Evolutionary conservation across 2,113 vertebrate species (phyloP).

Genomic region (Esox niger): DNA sequence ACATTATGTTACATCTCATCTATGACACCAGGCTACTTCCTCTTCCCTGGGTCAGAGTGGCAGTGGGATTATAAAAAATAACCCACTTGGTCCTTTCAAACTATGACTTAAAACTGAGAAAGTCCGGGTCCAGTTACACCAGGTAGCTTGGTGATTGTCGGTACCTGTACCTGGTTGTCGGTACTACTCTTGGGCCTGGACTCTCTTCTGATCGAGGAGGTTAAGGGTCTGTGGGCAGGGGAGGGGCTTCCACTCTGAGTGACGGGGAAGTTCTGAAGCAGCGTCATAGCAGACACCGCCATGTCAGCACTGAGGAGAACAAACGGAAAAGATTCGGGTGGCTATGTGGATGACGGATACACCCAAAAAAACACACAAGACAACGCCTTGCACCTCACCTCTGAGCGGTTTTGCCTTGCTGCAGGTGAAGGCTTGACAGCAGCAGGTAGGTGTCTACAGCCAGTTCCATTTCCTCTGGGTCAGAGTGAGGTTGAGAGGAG

Average conservation of each 20-base stretch:
- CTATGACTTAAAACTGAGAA: too few species aligned
- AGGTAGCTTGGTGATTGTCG: background rate
- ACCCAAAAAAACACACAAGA: conserved; percentile 7
- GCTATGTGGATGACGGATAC: background rate
- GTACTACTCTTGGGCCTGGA: conserved; percentile 28
- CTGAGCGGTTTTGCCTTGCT: conserved; percentile 72
- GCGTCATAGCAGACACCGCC: conserved; percentile 76
- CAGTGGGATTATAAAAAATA: too few species aligned
- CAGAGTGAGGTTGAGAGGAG: conserved; percentile 42
- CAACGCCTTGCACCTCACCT: conserved; percentile 63
- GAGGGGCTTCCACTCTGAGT: conserved; percentile 47
- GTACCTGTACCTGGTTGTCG: conserved; percentile 32
- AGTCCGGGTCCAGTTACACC: background rate
- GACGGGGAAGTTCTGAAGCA: conserved; percentile 79
- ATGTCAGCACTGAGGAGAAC: conserved; percentile 73
- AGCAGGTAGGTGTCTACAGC: conserved; percentile 77
- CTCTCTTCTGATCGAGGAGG: conserved; percentile 20
- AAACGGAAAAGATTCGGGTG: conserved; percentile 1
- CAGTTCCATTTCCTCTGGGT: conserved; percentile 74
- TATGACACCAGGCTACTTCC: too few species aligned
- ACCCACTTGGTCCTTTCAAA: too few species aligned
- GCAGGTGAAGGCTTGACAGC: conserved; percentile 74
- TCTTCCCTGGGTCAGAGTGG: too few species aligned
- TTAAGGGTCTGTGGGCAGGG: conserved; percentile 18
- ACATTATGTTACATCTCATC: too few species aligned